Base-by-base conservation (phyloP, 2,888 invertebrate genomes). In the Parnassius smintheus region DNA sequence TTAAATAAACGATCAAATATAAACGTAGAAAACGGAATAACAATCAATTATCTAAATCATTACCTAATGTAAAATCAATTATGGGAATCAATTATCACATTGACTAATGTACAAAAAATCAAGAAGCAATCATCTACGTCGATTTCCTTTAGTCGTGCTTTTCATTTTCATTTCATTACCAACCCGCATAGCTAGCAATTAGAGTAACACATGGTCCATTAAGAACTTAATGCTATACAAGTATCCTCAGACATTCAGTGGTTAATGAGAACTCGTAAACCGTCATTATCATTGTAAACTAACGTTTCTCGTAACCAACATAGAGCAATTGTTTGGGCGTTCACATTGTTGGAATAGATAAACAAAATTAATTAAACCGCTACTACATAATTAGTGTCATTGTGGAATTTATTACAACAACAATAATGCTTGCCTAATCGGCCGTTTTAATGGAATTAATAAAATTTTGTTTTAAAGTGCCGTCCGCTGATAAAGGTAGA, bases 211-310 rank as follows among this genome's bases (percentile, higher is more conserved):
- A 62, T 58, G 62, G 54, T 58, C 58, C 62, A 62, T 62, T 62
- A 62, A 35, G 62, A 62, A 59, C 58, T 62, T 59, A 62, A 62
- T 62, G 49, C 58, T 62, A 45, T 35, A 58, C 62, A 59, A 62
- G 62, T 59, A 62, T 62, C 58, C 62, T 62, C 58, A 62, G 62
- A 58, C 62, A 58, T 53, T 62, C 62, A 55, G 58, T 62, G 62
- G 62, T 62, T 62, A 58, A 62, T 62, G 58, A 58, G 58, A 54
- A 50, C 58, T 62, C 62, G 58, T 62, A 58, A 62, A 62, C 48
- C 55, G 62, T 48, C 58, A 58, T 58, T 58, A 62, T 62, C 62
- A 55, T 62, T 49, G 58, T 49, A 54, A 49, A 62, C 58, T 59
- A 58, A 59, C 53, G 49, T 46, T 12, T 42, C 58, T 42, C 42